Evolutionary conservation across 2,888 invertebrate genomes (phyloP).

Genomic region (Drosophila heteroneura): DNA sequence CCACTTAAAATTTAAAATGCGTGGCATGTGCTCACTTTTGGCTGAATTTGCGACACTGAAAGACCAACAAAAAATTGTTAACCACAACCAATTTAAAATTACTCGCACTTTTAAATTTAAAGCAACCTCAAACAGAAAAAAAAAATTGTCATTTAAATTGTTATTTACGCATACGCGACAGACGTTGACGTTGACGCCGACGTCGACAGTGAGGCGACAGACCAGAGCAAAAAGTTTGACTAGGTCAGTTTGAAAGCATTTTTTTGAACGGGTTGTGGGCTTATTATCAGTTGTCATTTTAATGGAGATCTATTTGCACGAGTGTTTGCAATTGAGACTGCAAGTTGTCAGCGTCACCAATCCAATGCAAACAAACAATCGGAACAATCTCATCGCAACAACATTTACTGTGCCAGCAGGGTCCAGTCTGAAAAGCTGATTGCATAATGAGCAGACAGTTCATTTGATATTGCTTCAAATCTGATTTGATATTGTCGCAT

Average conservation of each 20-base stretch:
- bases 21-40: conserved; percentile 66
- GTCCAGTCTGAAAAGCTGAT: conserved; percentile 38
- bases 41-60: conserved; percentile 71
- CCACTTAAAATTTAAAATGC: conserved; percentile 73
- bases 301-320: conserved; percentile 32
- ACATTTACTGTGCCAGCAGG: conserved; percentile 46
- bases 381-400: conserved; percentile 13
- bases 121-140: conserved; percentile 9
- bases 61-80: conserved; percentile 41
- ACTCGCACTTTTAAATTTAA: conserved; percentile 71
- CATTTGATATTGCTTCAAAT: conserved; percentile 70
- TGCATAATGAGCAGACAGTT: conserved; percentile 65
- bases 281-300: conserved; percentile 61
- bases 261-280: conserved; percentile 13
- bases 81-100: conserved; percentile 61
- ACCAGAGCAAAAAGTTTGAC: conserved; percentile 41
- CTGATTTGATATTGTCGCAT: conserved; percentile 71
- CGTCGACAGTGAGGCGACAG: neutral
- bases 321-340: conserved; percentile 59
- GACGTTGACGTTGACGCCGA: neutral
- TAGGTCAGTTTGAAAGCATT: conserved; percentile 47
- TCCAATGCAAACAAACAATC: conserved; percentile 29
- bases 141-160: conserved; percentile 72
- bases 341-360: conserved; percentile 62
- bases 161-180: conserved; percentile 70